Conservation (phyloP, 2,888 invertebrate genomes). For the Cosmia trapezina region DNA sequence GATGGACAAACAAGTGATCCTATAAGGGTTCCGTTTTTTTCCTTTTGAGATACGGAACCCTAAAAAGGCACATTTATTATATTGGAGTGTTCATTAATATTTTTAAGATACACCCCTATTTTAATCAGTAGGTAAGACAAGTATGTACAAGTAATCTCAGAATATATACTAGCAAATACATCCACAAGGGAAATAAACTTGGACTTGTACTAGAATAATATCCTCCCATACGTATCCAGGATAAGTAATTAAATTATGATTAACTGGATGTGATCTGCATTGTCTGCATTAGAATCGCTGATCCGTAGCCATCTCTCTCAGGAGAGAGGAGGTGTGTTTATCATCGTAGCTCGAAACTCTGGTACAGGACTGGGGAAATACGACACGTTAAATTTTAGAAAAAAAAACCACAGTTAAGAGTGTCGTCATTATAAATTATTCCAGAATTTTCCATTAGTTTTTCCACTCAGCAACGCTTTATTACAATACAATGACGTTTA, state of each 20-base stretch:
- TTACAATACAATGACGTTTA: too few relatives aligned
- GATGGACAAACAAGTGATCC: too few relatives aligned
- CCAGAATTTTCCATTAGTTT: too few relatives aligned
- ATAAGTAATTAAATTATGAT: constrained; percentile 59
- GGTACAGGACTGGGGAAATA: not conserved
- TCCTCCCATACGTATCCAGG: constrained; percentile 3
- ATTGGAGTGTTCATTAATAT: too few relatives aligned
- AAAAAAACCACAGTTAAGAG: not conserved
- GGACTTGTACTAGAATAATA: constrained; percentile 33
- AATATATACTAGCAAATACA: not conserved
- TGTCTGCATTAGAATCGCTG: constrained; percentile 55
- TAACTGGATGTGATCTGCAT: constrained; percentile 52
- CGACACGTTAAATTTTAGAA: not conserved
- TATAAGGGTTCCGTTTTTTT: too few relatives aligned
- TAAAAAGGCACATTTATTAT: too few relatives aligned
- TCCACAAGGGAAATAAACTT: constrained; percentile 54
- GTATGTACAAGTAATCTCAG: not conserved
- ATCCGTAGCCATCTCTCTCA: constrained; percentile 40
- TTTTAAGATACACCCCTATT: too few relatives aligned
- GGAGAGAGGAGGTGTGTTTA: constrained; percentile 31
- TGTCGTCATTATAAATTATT: too few relatives aligned
- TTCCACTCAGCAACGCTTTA: too few relatives aligned
- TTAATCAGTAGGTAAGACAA: not conserved
- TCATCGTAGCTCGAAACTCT: not conserved
- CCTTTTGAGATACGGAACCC: too few relatives aligned